These are phyloP conservation scores for Cheilosia scutellata DNA, from an alignment of 2,888 invertebrate genomes.

Conservation along the genomic window DNA sequence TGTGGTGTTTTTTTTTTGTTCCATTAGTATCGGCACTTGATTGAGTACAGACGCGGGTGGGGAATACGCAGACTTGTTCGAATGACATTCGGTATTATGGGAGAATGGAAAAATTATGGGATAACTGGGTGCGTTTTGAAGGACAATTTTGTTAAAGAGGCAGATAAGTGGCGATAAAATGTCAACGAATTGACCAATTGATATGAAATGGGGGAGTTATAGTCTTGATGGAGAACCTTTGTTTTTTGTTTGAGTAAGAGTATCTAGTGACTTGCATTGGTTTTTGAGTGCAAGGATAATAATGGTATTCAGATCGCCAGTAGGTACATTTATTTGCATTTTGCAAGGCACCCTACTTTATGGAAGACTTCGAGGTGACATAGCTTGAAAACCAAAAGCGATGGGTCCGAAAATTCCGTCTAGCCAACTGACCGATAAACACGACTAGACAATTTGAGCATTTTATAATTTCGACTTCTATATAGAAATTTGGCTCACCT, in stretches of 20 bases:
- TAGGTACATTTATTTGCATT: too few relatives aligned
- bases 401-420: too few relatives aligned
- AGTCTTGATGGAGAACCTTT: neutral
- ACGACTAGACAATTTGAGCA: too few relatives aligned
- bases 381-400: too few relatives aligned
- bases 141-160: conserved; percentile 68
- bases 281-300: neutral
- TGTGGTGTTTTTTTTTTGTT: conserved; percentile 21
- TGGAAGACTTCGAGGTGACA: too few relatives aligned
- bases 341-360: too few relatives aligned
- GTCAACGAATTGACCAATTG: conserved; percentile 71
- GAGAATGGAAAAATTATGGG: conserved; percentile 60
- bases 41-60: conserved; percentile 62
- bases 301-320: too few relatives aligned
- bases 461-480: too few relatives aligned
- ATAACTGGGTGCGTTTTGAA: conserved; percentile 69
- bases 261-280: too few relatives aligned
- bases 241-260: too few relatives aligned
- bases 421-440: too few relatives aligned
- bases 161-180: conserved; percentile 69
- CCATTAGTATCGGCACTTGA: conserved; percentile 66
- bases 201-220: conserved; percentile 14
- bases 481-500: too few relatives aligned
- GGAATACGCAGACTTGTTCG: neutral
- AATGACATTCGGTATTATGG: conserved; percentile 44